Percentiles rank a stretch among this genome's conserved stretches.
Evolutionary conservation across 2,113 vertebrate genomes (phyloP).

Genomic region (Octodon degus): DNA sequence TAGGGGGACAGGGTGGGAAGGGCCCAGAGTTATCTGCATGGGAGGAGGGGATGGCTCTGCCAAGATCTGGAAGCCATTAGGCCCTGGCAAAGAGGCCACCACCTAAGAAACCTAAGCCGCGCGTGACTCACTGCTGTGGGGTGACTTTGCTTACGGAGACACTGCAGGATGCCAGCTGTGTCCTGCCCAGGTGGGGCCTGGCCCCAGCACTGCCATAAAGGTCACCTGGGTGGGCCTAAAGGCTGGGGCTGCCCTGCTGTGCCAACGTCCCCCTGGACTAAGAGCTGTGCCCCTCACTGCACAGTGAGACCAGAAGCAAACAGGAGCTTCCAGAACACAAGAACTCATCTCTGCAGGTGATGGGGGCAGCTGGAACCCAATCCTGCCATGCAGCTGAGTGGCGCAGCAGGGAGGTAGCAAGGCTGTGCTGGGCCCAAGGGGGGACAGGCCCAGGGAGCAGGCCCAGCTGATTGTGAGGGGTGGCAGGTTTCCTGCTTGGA

Average conservation of each 20-base stretch:
- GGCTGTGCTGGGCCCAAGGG: background rate
- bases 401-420: background rate
- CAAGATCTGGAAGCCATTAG: conserved; percentile 40
- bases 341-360: background rate
- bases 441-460: background rate
- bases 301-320: background rate
- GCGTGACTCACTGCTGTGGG: background rate
- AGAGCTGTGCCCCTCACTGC: too few relatives aligned
- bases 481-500: background rate
- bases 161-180: accelerated
- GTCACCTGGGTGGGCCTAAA: background rate
- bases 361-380: accelerated
- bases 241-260: background rate
- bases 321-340: background rate
- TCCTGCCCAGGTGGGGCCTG: background rate
- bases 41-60: background rate
- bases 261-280: background rate
- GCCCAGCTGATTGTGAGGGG: background rate
- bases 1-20: background rate
- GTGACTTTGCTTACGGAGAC: background rate
- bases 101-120: background rate
- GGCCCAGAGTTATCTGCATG: background rate
- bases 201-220: background rate
- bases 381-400: accelerated
- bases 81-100: conserved; percentile 5